Evolutionary conservation across 2,888 invertebrate genomes (phyloP).

Genomic region (Caenorhabditis sp.): DNA sequence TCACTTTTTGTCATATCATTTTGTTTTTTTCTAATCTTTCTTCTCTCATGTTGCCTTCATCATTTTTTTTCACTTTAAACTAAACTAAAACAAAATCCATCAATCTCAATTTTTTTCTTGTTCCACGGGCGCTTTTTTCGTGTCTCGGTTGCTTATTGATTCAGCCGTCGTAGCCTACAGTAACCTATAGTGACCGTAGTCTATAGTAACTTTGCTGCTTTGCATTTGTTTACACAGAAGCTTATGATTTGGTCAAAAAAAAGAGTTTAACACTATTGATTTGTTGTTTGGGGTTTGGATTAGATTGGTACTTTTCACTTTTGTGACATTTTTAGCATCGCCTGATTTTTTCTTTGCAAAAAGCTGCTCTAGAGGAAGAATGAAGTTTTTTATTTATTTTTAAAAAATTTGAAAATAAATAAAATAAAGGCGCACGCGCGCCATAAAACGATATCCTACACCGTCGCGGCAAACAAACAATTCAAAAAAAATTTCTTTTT

Average conservation of each 20-base stretch:
- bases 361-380: no score
- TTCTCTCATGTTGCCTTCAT: neutral
- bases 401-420: no score
- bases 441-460: no score
- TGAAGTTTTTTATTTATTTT: no score
- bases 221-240: neutral
- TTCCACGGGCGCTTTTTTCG: neutral
- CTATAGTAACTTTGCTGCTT: neutral
- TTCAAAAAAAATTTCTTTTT: no score
- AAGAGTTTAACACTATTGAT: no score
- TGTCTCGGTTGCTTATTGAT: neutral
- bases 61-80: neutral
- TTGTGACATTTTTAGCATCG: no score
- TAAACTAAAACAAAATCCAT: neutral
- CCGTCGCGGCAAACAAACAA: no score
- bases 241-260: neutral
- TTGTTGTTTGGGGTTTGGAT: no score
- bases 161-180: neutral
- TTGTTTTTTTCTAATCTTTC: conserved; percentile 6
- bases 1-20: neutral
- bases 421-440: no score
- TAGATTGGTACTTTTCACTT: no score
- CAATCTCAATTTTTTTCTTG: neutral
- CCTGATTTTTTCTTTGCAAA: no score
- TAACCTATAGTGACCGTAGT: neutral